A percentile compares a stretch with the other conserved stretches of the same genome.
phyloP scores from a whole-genome alignment of 2,797 vertebrate genomes.

The Mormyrops attenuatus region DNA sequence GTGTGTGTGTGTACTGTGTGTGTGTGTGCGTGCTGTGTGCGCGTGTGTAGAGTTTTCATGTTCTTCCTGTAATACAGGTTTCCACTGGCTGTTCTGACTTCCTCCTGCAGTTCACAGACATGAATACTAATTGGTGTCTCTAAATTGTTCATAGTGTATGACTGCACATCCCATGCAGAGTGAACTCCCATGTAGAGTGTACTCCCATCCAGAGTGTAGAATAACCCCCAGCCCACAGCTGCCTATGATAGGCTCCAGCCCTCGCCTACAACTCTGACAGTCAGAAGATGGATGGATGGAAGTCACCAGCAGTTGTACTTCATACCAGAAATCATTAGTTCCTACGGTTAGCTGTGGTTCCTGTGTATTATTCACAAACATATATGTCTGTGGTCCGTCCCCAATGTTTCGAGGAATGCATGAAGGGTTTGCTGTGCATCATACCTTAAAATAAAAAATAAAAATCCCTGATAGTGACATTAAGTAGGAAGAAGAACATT shows the following conservation, averaged over 20 bases:
- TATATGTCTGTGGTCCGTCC: neutral
- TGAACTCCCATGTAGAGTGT: neutral
- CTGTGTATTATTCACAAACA: neutral
- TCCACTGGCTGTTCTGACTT: neutral
- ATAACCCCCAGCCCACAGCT: neutral
- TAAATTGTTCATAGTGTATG: neutral
- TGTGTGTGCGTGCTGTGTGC: neutral
- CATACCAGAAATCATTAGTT: neutral
- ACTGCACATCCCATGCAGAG: neutral
- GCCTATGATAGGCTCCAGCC: neutral
- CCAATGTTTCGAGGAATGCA: neutral
- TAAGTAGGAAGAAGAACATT: neutral
- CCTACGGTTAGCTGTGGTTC: neutral
- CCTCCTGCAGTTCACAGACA: neutral
- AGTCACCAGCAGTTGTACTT: neutral
- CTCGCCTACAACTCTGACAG: neutral
- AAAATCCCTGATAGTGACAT: neutral
- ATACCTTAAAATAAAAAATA: neutral
- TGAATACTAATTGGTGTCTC: neutral
- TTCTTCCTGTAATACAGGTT: neutral
- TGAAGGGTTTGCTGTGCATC: neutral
- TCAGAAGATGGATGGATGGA: neutral
- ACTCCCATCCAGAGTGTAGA: neutral
- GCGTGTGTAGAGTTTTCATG: neutral
- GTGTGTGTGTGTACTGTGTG: too few relatives aligned